Conservation (phyloP, 2,797 vertebrate species). For the Coregonus suidteri region DNA sequence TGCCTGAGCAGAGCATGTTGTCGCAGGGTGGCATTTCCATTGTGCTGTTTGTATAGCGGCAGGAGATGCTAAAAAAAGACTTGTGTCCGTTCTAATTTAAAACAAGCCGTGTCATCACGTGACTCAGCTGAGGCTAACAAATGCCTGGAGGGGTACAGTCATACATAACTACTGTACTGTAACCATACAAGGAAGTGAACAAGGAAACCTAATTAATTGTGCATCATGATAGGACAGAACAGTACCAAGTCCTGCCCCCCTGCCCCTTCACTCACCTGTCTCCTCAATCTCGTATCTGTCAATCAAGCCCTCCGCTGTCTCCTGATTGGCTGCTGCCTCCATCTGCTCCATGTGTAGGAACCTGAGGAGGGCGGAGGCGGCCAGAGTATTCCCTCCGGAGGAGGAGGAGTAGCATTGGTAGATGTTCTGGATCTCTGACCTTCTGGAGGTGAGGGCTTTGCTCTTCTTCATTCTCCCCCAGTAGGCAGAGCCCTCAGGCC, state of each 20-base stretch:
- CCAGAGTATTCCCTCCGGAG: constrained; percentile 52
- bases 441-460: constrained; percentile 50
- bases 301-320: constrained; percentile 70
- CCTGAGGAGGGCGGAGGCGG: constrained; percentile 55
- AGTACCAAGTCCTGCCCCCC: constrained; percentile 6
- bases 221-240: neutral
- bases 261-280: constrained; percentile 69
- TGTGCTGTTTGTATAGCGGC: neutral
- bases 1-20: constrained; percentile 32
- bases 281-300: constrained; percentile 82
- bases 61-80: neutral
- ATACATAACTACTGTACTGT: neutral
- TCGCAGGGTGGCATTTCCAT: constrained; percentile 2
- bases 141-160: neutral
- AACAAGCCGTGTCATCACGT: neutral
- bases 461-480: constrained; percentile 52
- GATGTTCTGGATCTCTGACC: constrained; percentile 73
- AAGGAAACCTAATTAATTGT: neutral
- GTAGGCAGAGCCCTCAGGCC: constrained; percentile 22
- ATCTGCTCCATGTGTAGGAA: constrained; percentile 82
- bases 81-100: neutral
- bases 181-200: neutral
- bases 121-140: neutral
- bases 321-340: constrained; percentile 49
- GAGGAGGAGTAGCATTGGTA: constrained; percentile 69